phyloP scores from a whole-genome alignment of 2,113 vertebrate genomes.

The Anhinga rufa region DNA sequence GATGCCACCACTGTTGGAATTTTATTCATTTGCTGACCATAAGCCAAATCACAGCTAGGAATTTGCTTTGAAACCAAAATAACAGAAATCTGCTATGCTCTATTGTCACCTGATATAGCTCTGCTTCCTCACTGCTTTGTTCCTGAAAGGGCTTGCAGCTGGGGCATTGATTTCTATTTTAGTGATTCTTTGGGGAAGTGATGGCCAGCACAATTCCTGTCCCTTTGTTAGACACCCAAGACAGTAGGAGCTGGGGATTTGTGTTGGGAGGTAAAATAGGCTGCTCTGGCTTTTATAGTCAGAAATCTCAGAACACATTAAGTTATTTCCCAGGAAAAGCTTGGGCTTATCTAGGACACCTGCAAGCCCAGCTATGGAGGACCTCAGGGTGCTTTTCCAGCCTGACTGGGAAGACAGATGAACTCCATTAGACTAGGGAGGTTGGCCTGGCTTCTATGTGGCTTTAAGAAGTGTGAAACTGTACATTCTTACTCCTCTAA shows the following conservation, averaged over 20 bases:
- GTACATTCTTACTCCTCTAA: conserved; percentile 1
- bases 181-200: not conserved
- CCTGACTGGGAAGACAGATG: not conserved
- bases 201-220: not conserved
- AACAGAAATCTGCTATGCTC: not conserved
- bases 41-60: conserved; percentile 41
- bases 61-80: conserved; percentile 41
- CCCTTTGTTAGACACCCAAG: conserved; percentile 31
- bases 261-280: not conserved
- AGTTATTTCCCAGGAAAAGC: not conserved
- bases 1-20: conserved; percentile 8
- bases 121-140: not conserved
- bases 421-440: not conserved
- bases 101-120: conserved; percentile 18
- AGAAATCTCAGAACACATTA: not conserved
- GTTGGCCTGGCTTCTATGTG: not conserved
- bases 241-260: not conserved
- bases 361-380: not conserved
- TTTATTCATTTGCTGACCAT: conserved; percentile 1
- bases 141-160: conserved; percentile 41
- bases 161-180: conserved; percentile 45
- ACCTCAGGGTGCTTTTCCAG: not conserved
- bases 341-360: not conserved
- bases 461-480: not conserved
- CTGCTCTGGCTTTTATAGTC: not conserved